Base-by-base conservation (phyloP, 2,888 invertebrate species). In the Mythimna impura region DNA sequence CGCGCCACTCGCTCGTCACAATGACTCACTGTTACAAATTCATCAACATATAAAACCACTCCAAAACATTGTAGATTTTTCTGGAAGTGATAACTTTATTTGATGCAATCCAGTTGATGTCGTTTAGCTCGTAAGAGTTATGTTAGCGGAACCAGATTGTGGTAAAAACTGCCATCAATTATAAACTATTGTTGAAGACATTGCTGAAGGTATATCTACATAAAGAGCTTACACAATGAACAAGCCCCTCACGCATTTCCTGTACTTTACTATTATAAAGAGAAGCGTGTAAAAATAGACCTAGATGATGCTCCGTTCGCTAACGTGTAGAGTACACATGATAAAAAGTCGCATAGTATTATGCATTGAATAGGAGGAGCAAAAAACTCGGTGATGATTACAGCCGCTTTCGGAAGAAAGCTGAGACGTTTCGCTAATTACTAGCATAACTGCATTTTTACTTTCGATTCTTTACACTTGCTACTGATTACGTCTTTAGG, bases 1-100 rank as follows among this genome's bases (percentile, higher is more conserved):
- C 93, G 94, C 93, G 87, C 90, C 91, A 90, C 89, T 93, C 92
- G 87, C 89, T 86, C 79, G 66, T 83, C 83, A 94, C 91, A 94
- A 94, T 93, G 87, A 78, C 72, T 76, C 72, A 76, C 82, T 84
- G 74, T 76, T 79, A 78, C 73, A 55, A 80, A 84, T 81, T 76
- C 79, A 86, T 75, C 78, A 73, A 63, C 81, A 84, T 88, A 80
- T 80, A 72, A 83, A 72, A 77, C 63, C 20, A 66, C 36, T 54
- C 50, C 57, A 76, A 76, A 61, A 57, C 66, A 60, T 69, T 76
- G 64, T 73, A 76, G 67, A 73, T 76, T 76, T 76, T 69, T 64
- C 75, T 61, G 50, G 60, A 75, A 61, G 54, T 72, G 40, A 72
- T 71, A 81, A 73, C 43, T 66, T 69, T 58, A 57, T 71, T 50